Evolutionary conservation across 1,140 invertebrate species (phyloP).

Genomic region (Globodera ellingtonae): DNA sequence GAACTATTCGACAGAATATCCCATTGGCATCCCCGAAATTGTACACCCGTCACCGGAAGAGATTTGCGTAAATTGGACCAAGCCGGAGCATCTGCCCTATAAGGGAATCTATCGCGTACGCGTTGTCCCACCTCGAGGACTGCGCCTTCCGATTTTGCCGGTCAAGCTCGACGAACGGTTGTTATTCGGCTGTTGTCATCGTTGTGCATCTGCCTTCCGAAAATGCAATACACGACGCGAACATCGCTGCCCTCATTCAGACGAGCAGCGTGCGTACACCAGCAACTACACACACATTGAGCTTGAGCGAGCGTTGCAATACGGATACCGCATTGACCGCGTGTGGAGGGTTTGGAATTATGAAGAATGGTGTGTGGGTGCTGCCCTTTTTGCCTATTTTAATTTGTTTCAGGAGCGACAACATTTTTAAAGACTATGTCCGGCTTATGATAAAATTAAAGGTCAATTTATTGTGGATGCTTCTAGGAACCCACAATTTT

Average conservation of each 20-base stretch:
- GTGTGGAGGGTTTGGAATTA: constrained; percentile 16
- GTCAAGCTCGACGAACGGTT: constrained; percentile 17
- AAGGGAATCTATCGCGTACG: constrained; percentile 24
- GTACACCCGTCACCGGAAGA: not conserved
- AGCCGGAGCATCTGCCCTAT: constrained; percentile 11
- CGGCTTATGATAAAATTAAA: constrained; percentile 20
- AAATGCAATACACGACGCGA: not conserved
- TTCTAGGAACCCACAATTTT: not conserved
- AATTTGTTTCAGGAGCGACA: not conserved
- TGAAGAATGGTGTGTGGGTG: not conserved
- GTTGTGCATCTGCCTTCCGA: not conserved
- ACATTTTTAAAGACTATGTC: constrained; percentile 25
- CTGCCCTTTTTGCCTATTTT: too few species aligned
- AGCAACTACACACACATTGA: constrained; percentile 8
- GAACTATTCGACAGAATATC: not conserved
- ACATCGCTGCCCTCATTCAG: constrained; percentile 11
- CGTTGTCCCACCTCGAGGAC: constrained; percentile 12
- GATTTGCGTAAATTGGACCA: not conserved
- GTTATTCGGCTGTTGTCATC: constrained; percentile 10
- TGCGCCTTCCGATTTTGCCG: constrained; percentile 6
- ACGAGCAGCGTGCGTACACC: constrained; percentile 15
- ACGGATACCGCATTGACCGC: not conserved
- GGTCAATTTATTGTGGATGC: not conserved
- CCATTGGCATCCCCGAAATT: not conserved
- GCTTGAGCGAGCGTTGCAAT: constrained; percentile 1